Base-by-base conservation (phyloP, 2,113 vertebrate species). In the Calidris pygmaea region DNA sequence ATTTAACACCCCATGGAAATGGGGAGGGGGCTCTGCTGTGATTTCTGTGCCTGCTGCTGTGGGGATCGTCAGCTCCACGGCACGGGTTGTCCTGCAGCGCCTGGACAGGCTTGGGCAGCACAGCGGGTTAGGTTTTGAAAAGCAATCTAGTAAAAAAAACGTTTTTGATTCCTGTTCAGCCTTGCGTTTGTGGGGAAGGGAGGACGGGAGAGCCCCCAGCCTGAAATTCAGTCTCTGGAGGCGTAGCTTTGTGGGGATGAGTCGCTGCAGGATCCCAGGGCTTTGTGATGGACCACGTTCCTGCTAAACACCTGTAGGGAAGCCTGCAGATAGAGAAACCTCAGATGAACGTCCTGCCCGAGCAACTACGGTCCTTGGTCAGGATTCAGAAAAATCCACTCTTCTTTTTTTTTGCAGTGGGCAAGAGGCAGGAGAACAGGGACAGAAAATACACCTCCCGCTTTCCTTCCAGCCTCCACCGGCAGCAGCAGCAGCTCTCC, bases 51-150 rank as follows among this genome's bases (percentile, higher is more conserved):
- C 24, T 1, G 1, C 41, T 37, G 53, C 35, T 29, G 15, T 43
- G 85, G 13, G 0, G 6, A 1, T 4, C 26, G 34, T 4, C 7
- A 9, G 7, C 29, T 52, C 52, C 22, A 1, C 0, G 0, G 47
- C 2, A 6, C 2, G 3, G 56, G 7, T n/a, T 67, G 37, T 37
- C 3, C 37, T 12, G 63, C 18, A 3, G 7, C 5, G 29, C 67
- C 63, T 9, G 34, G 7, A 1, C 34, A 12, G 68, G 47, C 17
- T 45, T 22, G 29, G 67, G 48, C 43, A 32, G 63, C 55, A 68
- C 55, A 72, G 24, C 0, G 22, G 39, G 26, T 45, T 32, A 4
- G 43, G 73, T 72, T 45, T 45, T 7, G 12, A 65, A 60, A 81
- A 3, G 37, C 0, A 5, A 8, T 48, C 41, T 3, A 39, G 24